A percentile compares a stretch with the other conserved stretches of the same genome.
Evolutionary conservation across 2,888 invertebrate species (phyloP).

Genomic region (Chaitophorus viminalis): DNA sequence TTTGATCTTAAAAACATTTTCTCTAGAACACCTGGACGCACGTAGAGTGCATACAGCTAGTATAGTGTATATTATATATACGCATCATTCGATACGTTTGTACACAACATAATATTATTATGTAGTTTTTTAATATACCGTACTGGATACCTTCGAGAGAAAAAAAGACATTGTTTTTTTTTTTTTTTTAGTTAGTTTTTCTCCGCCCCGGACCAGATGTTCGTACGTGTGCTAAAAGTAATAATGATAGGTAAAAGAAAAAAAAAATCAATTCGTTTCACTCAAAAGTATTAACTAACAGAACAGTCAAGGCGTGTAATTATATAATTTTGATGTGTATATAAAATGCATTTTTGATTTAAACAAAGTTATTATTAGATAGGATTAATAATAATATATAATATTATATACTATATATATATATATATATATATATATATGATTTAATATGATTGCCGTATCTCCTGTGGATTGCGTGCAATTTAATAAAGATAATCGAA

Average conservation of each 20-base stretch:
- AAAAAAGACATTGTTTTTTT: neutral
- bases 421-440: too few species aligned
- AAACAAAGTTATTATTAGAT: neutral
- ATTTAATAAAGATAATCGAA: too few species aligned
- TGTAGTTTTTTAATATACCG: neutral
- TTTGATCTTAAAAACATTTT: neutral
- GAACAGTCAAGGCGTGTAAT: neutral
- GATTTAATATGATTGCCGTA: neutral
- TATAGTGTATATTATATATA: too few species aligned
- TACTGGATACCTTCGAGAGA: neutral
- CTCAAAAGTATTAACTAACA: neutral
- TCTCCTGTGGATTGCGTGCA: neutral
- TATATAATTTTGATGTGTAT: neutral
- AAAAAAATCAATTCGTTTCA: slow-evolving; percentile 14
- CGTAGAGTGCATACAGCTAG: too few species aligned
- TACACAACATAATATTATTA: neutral
- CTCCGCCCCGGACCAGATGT: slow-evolving; percentile 5
- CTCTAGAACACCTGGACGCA: slow-evolving; percentile 33
- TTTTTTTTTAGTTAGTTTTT: slow-evolving; percentile 12
- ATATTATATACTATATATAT: too few species aligned
- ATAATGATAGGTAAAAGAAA: neutral
- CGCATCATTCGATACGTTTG: slow-evolving; percentile 20
- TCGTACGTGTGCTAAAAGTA: neutral
- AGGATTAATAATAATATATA: neutral
- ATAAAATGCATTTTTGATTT: too few species aligned